These are phyloP conservation scores for Orthonevra nobilis DNA, from an alignment of 2,888 invertebrate genomes.

Conservation along the genomic window DNA sequence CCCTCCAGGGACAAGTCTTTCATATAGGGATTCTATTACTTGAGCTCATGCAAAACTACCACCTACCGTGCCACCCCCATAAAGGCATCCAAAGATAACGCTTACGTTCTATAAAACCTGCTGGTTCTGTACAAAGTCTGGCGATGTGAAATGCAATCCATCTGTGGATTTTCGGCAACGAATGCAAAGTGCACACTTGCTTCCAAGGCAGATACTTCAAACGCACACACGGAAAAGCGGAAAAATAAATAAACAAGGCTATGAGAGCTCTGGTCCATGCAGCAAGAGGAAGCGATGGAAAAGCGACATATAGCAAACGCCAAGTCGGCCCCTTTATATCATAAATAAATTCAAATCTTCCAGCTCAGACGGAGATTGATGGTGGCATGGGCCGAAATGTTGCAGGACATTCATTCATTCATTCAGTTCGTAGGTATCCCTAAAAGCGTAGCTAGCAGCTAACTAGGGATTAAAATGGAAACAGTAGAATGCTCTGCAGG, in stretches of 20 bases:
- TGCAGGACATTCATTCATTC: slow-evolving; percentile 26
- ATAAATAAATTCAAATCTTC: slow-evolving; percentile 63
- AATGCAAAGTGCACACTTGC: slow-evolving; percentile 61
- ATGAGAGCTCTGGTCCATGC: slow-evolving; percentile 22
- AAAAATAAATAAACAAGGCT: slow-evolving; percentile 46
- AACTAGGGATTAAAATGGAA: slow-evolving; percentile 49
- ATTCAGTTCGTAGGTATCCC: background rate
- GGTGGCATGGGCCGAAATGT: slow-evolving; percentile 27
- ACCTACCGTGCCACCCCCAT: background rate
- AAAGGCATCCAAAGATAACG: too few species aligned
- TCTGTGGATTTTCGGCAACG: slow-evolving; percentile 56
- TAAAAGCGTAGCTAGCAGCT: slow-evolving; percentile 26
- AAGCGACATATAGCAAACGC: background rate
- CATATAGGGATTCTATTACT: slow-evolving; percentile 53
- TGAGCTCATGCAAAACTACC: slow-evolving; percentile 38
- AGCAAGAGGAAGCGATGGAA: background rate
- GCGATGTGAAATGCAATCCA: slow-evolving; percentile 44
- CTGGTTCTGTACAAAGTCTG: slow-evolving; percentile 13
- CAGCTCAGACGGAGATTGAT: slow-evolving; percentile 51
- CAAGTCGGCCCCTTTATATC: slow-evolving; percentile 34
- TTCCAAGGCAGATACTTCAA: slow-evolving; percentile 21
- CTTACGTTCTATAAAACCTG: too few species aligned
- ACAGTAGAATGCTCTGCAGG: slow-evolving; percentile 44
- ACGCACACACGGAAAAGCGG: background rate
- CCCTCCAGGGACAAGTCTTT: slow-evolving; percentile 48